Evolutionary conservation across 2,888 invertebrate species (phyloP).

Genomic region (Troilus luridus): DNA sequence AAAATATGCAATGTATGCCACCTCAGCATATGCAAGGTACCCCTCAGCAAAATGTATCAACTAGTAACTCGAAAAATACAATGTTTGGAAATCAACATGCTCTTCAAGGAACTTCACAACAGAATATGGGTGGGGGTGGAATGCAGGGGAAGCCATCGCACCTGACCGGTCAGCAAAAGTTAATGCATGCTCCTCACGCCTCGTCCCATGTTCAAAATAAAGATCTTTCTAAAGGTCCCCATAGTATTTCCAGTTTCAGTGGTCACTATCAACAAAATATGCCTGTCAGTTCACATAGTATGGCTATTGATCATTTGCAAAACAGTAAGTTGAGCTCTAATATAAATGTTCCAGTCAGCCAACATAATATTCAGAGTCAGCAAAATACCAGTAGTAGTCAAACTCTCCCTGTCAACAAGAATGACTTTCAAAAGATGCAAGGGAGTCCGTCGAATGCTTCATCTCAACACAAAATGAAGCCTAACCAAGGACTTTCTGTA

Average conservation of each 20-base stretch:
- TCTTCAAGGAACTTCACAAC: background rate
- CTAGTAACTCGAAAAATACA: background rate
- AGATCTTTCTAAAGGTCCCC: conserved; percentile 16
- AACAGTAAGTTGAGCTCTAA: background rate
- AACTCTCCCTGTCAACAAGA: background rate
- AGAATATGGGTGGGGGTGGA: conserved; percentile 1
- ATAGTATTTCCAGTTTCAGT: conserved; percentile 19
- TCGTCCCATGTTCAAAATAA: background rate
- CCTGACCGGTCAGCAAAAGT: background rate
- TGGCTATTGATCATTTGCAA: conserved; percentile 37
- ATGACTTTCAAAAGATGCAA: conserved; percentile 48
- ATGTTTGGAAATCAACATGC: conserved; percentile 48
- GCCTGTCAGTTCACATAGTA: conserved; percentile 36
- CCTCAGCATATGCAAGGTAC: conserved; percentile 26
- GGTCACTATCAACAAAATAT: conserved; percentile 53
- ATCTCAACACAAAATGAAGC: conserved; percentile 30
- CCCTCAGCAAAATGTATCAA: background rate
- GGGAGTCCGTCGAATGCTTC: background rate
- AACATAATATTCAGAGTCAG: background rate
- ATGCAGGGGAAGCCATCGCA: background rate
- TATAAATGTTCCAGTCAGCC: background rate
- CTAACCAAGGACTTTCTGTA: conserved; percentile 12
- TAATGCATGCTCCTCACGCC: background rate
- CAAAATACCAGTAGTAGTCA: conserved; percentile 1
- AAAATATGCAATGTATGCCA: background rate